Conservation (phyloP, 2,888 invertebrate species). For the Anoplius nigerrimus region DNA sequence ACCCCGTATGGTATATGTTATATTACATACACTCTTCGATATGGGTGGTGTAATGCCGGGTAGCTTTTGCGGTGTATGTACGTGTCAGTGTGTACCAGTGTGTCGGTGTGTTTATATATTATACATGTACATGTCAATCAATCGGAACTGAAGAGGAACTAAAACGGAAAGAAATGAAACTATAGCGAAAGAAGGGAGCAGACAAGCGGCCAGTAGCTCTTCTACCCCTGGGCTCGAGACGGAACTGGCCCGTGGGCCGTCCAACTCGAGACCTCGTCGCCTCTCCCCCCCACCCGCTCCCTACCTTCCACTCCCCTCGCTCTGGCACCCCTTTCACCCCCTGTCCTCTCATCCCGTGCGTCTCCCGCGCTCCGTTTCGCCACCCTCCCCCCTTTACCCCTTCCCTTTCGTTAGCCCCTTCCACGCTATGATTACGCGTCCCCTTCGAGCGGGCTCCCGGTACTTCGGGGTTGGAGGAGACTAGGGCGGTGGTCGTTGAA, state of each 20-base stretch:
- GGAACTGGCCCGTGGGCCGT: constrained; percentile 71
- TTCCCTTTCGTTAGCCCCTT: constrained; percentile 21
- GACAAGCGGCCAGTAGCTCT: constrained; percentile 78
- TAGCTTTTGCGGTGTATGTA: constrained; percentile 12
- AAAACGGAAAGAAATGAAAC: constrained; percentile 73
- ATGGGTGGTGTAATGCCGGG: not conserved
- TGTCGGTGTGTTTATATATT: constrained; percentile 33
- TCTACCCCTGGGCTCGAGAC: constrained; percentile 77
- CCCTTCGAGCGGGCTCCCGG: constrained; percentile 49
- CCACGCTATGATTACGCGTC: constrained; percentile 30
- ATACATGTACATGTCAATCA: constrained; percentile 61
- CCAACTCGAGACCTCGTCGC: constrained; percentile 60
- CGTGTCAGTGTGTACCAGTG: too few species aligned
- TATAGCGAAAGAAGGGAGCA: constrained; percentile 76
- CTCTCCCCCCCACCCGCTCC: constrained; percentile 72
- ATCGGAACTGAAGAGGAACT: constrained; percentile 70
- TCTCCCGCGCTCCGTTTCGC: constrained; percentile 11
- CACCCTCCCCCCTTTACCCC: constrained; percentile 22
- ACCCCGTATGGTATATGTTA: constrained; percentile 9
- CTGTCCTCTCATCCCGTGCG: constrained; percentile 2
- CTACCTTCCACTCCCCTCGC: constrained; percentile 47
- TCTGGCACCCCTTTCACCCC: constrained; percentile 8
- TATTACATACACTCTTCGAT: not conserved
- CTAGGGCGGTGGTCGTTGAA: constrained; percentile 75
- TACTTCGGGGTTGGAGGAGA: constrained; percentile 69